These are phyloP conservation scores for Siniperca undulata DNA, from an alignment of 2,797 vertebrate species.

Conservation along the genomic window DNA sequence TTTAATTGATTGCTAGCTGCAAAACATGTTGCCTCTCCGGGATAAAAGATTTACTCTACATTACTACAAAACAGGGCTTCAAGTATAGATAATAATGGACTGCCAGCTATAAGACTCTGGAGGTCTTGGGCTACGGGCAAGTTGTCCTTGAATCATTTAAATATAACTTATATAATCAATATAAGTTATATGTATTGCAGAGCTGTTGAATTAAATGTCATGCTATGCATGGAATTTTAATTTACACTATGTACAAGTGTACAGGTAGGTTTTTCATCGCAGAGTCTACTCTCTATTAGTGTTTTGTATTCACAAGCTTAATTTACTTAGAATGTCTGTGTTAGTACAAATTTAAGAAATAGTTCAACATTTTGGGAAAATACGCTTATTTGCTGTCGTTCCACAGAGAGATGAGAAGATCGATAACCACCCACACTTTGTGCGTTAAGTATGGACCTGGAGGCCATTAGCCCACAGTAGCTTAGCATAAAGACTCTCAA, in stretches of 20 bases:
- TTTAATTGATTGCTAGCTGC: not conserved
- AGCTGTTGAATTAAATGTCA: not conserved
- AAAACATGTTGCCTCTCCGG: not conserved
- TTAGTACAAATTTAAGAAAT: not conserved
- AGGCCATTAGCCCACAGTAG: not conserved
- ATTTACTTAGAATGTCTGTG: not conserved
- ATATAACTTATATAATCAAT: too few species aligned
- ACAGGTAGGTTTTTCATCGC: not conserved
- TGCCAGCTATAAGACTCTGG: not conserved
- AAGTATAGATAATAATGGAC: not conserved
- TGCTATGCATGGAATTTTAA: not conserved
- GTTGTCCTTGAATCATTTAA: too few species aligned
- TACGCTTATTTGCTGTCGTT: not conserved
- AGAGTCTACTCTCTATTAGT: not conserved
- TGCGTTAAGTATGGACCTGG: not conserved
- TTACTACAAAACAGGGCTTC: not conserved
- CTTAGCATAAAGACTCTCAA: not conserved
- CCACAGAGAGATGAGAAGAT: not conserved
- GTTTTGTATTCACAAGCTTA: not conserved
- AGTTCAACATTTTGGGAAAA: not conserved
- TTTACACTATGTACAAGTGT: not conserved
- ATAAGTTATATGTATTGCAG: not conserved
- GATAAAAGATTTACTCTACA: not conserved
- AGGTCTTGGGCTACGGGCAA: too few species aligned
- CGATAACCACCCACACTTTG: too few species aligned